Conservation (phyloP, 2,797 vertebrate genomes). For the Poecilia picta region DNA sequence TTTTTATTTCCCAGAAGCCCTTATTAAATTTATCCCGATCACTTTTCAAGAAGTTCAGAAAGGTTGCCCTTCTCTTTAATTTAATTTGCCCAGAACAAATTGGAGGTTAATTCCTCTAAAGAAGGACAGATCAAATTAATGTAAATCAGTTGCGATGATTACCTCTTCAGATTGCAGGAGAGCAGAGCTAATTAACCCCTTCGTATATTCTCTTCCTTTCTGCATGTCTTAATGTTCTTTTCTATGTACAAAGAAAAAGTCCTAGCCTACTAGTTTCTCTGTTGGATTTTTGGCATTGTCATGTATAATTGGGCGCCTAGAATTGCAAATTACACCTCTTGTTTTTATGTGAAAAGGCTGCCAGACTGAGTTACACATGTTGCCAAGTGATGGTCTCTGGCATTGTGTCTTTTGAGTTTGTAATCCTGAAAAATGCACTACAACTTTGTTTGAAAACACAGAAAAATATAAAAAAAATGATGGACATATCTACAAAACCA, state of each 20-base stretch:
- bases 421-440: not conserved
- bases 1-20: not conserved
- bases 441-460: not conserved
- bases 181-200: constrained; percentile 2
- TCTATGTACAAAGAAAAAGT: not conserved
- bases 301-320: not conserved
- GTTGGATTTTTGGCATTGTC: not conserved
- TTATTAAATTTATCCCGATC: constrained; percentile 1
- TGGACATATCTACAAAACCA: not conserved
- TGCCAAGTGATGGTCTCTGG: not conserved
- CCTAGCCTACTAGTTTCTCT: not conserved
- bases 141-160: constrained; percentile 5
- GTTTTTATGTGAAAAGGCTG: not conserved
- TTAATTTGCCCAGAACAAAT: constrained; percentile 2
- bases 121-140: constrained; percentile 5
- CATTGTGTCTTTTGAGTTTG: not conserved
- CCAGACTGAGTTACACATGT: not conserved
- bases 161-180: not conserved
- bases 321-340: not conserved
- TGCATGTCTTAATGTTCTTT: not conserved
- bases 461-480: not conserved
- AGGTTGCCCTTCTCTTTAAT: not conserved
- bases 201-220: not conserved
- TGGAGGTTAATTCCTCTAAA: constrained; percentile 3
- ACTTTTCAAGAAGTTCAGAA: constrained; percentile 4